A percentile compares a stretch with the other conserved stretches of the same genome.
Evolutionary conservation across 2,113 vertebrate species (phyloP).

Genomic region (Craseonycteris thonglongyai): DNA sequence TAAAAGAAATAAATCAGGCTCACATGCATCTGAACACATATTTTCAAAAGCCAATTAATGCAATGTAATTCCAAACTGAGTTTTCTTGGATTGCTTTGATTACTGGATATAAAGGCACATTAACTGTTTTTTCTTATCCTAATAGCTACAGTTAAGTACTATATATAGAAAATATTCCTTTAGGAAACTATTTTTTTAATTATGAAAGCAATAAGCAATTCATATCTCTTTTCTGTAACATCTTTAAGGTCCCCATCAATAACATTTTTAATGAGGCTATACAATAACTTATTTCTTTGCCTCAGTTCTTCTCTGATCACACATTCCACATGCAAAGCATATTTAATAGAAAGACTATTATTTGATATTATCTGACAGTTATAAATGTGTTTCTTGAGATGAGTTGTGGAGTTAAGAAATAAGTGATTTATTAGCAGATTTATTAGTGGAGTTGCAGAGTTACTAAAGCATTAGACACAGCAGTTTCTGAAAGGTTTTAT

Average conservation of each 20-base stretch:
- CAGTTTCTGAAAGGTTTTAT: not conserved
- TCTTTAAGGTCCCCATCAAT: not conserved
- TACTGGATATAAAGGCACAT: not conserved
- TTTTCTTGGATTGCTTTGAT: slow-evolving; percentile 4
- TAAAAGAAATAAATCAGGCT: not conserved
- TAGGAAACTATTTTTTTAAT: slow-evolving; percentile 20
- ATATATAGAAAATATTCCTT: not conserved
- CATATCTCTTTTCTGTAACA: slow-evolving; percentile 6
- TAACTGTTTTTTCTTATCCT: not conserved
- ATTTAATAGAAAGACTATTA: slow-evolving; percentile 43
- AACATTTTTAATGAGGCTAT: not conserved
- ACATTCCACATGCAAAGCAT: not conserved
- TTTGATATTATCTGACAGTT: not conserved
- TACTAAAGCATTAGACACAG: not conserved
- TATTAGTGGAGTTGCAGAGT: not conserved
- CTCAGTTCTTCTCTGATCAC: not conserved
- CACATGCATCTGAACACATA: not conserved
- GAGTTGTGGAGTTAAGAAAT: slow-evolving; percentile 19
- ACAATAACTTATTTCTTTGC: not conserved
- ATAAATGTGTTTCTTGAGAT: slow-evolving; percentile 28
- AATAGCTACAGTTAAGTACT: not conserved
- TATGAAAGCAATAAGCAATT: not conserved
- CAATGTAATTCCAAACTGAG: not conserved
- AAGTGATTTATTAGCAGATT: not conserved
- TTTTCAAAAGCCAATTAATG: slow-evolving; percentile 23